Percentiles rank a stretch among this genome's conserved stretches.
phyloP scores from a whole-genome alignment of 1,140 invertebrate genomes.

The Neoseiulus cucumeris region DNA sequence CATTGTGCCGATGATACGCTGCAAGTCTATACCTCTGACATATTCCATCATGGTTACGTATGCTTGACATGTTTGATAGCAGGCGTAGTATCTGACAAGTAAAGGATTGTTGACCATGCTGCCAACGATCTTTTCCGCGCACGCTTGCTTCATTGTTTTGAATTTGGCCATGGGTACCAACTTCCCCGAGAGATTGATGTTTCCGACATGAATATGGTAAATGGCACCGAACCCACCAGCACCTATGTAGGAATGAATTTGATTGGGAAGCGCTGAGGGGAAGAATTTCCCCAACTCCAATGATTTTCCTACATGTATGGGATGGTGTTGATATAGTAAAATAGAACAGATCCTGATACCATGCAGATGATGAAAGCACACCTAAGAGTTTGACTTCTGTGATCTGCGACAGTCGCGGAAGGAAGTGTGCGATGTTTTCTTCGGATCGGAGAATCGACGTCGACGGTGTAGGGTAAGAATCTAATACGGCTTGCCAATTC shows the following conservation, averaged over 20 bases:
- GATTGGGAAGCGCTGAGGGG: no score
- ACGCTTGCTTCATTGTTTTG: background rate
- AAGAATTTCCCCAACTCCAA: no score
- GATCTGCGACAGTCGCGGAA: no score
- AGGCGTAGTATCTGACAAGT: background rate
- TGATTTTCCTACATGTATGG: no score
- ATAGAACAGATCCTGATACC: no score
- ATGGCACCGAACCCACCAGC: background rate
- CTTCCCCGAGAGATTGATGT: background rate
- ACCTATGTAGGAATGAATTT: background rate
- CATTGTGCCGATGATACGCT: background rate
- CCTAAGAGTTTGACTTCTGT: no score
- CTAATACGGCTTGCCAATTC: background rate
- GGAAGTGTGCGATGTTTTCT: no score
- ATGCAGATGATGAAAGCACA: no score
- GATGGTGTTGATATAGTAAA: no score
- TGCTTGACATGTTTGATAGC: background rate
- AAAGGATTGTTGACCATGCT: conserved; percentile 2
- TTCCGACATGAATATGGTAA: background rate
- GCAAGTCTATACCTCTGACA: background rate
- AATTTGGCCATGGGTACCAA: background rate
- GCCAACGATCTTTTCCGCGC: background rate
- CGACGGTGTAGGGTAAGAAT: background rate
- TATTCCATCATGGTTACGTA: conserved; percentile 1
- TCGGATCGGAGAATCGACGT: no score